phyloP scores from a whole-genome alignment of 2,888 invertebrate genomes.

The Eupithecia subfuscata region DNA sequence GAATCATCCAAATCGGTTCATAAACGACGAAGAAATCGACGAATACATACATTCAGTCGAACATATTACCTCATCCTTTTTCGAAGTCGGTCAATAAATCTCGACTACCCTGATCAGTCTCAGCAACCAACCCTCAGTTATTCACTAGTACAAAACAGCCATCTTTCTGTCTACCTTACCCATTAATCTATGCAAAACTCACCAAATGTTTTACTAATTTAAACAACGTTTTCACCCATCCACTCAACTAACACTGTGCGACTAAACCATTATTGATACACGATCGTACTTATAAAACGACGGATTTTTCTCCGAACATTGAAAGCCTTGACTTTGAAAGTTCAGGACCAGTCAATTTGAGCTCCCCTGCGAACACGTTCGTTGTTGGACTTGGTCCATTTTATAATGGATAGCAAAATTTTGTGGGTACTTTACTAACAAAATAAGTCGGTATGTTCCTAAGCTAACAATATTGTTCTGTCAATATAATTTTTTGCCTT shows the following conservation, averaged over 20 bases:
- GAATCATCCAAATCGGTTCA: too few species aligned
- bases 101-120: too few species aligned
- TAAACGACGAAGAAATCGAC: too few species aligned
- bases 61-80: too few species aligned
- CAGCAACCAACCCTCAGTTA: too few species aligned
- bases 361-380: constrained; percentile 24
- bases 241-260: constrained; percentile 47
- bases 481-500: constrained; percentile 9
- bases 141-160: neutral
- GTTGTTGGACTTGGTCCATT: constrained; percentile 23
- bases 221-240: constrained; percentile 46
- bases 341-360: constrained; percentile 41
- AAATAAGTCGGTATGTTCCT: neutral
- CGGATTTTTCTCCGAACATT: constrained; percentile 50
- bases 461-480: constrained; percentile 16
- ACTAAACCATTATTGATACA: constrained; percentile 59
- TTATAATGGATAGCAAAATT: constrained; percentile 32
- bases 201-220: constrained; percentile 36
- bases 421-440: constrained; percentile 6
- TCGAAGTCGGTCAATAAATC: too few species aligned
- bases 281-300: constrained; percentile 54
- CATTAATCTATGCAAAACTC: constrained; percentile 30
- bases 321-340: constrained; percentile 60
- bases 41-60: too few species aligned
- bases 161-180: neutral